These are phyloP conservation scores for Coregonus suidteri DNA, from an alignment of 2,797 vertebrate species.

Conservation along the genomic window DNA sequence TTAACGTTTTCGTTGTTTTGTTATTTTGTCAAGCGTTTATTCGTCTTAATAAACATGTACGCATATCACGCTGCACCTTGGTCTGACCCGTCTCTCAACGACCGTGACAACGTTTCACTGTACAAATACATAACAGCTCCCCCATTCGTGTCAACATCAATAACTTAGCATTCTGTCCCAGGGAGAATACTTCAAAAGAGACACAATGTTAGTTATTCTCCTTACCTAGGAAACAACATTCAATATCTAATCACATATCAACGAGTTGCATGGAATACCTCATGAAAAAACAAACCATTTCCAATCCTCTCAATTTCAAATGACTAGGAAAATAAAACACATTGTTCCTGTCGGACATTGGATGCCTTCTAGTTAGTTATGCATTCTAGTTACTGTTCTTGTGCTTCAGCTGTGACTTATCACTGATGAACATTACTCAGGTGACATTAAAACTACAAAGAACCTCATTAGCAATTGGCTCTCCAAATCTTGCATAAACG, in stretches of 20 bases:
- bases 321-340: not conserved
- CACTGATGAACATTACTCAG: not conserved
- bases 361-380: not conserved
- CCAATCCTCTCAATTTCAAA: not conserved
- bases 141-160: not conserved
- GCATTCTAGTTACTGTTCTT: not conserved
- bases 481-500: not conserved
- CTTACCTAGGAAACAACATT: not conserved
- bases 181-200: not conserved
- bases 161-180: not conserved
- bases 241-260: not conserved
- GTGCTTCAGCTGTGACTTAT: not conserved
- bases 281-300: not conserved
- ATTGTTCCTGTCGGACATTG: not conserved
- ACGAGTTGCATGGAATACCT: not conserved
- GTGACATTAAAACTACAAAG: not conserved
- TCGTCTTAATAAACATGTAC: too few relatives aligned
- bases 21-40: too few relatives aligned
- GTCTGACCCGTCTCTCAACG: too few relatives aligned
- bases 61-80: too few relatives aligned
- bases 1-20: too few relatives aligned
- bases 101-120: not conserved
- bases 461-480: not conserved
- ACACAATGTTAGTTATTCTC: not conserved
- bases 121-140: not conserved